A percentile compares a stretch with the other conserved stretches of the same genome.
Evolutionary conservation across 1,140 invertebrate species (phyloP).

Genomic region (Drosophila nigromelanica): DNA sequence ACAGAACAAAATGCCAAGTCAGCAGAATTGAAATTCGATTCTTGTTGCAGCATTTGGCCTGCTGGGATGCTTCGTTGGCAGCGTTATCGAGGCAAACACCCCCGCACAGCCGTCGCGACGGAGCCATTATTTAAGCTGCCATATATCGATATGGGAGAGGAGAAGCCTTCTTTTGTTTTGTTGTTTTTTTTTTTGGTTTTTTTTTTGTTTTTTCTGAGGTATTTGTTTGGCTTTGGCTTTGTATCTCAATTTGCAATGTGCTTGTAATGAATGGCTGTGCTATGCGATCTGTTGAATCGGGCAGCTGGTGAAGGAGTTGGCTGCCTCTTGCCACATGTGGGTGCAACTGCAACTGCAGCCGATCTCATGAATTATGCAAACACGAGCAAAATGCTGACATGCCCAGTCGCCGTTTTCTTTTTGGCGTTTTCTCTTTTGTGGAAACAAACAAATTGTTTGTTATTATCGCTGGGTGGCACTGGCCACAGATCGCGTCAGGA

Average conservation of each 20-base stretch:
- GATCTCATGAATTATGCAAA: constrained; percentile 57
- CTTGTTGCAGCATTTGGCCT: constrained; percentile 14
- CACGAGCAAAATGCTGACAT: constrained; percentile 39
- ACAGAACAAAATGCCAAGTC: constrained; percentile 21
- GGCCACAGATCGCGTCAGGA: constrained; percentile 38
- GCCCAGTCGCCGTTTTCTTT: constrained; percentile 1
- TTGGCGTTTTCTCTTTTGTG: constrained; percentile 11
- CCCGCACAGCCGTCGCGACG: constrained; percentile 15
- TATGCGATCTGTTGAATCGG: constrained; percentile 14
- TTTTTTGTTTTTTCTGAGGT: neutral
- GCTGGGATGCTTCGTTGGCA: constrained; percentile 10
- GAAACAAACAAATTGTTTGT: constrained; percentile 59
- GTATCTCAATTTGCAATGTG: constrained; percentile 56
- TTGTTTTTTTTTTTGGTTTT: constrained; percentile 2
- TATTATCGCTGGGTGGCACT: constrained; percentile 54
- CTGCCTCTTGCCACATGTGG: constrained; percentile 25
- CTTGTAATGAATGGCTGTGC: constrained; percentile 49
- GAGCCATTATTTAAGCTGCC: constrained; percentile 26
- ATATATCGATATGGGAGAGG: constrained; percentile 25
- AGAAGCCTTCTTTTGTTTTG: constrained; percentile 4
- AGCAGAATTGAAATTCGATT: constrained; percentile 55
- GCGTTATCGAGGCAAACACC: constrained; percentile 18
- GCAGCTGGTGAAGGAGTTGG: neutral
- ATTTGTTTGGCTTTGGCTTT: constrained; percentile 34
- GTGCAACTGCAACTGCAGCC: constrained; percentile 37